A percentile compares a stretch with the other conserved stretches of the same genome.
These are phyloP conservation scores for Theonella swinhoei DNA, from an alignment of 37 sponge, comb jelly and placozoan genomes.

Conservation along the genomic window DNA sequence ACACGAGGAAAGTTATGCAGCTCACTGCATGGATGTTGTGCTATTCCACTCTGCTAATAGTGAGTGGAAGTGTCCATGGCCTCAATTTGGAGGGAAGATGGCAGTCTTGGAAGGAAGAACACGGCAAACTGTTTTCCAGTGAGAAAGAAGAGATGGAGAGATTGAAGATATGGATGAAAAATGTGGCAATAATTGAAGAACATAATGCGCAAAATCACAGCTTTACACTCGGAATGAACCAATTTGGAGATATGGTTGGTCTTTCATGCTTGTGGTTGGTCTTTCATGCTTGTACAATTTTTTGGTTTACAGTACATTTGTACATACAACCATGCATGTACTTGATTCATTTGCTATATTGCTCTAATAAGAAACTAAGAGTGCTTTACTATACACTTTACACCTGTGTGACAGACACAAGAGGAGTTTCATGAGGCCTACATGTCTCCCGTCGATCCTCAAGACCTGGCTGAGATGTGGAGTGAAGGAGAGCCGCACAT, in stretches of 20 bases:
- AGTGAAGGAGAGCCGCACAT: neutral
- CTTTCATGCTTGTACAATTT: too few relatives aligned
- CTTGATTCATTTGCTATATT: neutral
- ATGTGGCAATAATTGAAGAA: conserved; percentile 28
- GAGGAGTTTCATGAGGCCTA: conserved; percentile 60
- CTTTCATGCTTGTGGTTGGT: too few relatives aligned
- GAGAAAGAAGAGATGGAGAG: conserved; percentile 38
- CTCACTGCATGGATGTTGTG: too few relatives aligned
- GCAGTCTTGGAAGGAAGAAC: conserved; percentile 59
- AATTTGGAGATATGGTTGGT: conserved; percentile 81
- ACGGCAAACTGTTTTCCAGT: conserved; percentile 45
- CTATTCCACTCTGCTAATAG: too few relatives aligned
- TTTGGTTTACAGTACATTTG: too few relatives aligned
- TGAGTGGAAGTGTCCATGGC: neutral
- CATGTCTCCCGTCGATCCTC: conserved; percentile 11
- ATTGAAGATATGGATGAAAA: conserved; percentile 49
- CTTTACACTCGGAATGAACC: conserved; percentile 60
- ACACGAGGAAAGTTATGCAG: too few relatives aligned
- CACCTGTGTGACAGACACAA: conserved; percentile 31
- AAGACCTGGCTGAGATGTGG: neutral
- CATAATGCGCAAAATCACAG: conserved; percentile 64
- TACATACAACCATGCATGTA: neutral
- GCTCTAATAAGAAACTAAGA: too few relatives aligned
- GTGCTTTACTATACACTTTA: neutral
- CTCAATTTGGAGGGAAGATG: conserved; percentile 31